Percentiles rank a stretch among this genome's conserved stretches.
These are phyloP conservation scores for Phrynocephalus versicolor DNA, from an alignment of 2,113 vertebrate genomes.

Conservation along the genomic window DNA sequence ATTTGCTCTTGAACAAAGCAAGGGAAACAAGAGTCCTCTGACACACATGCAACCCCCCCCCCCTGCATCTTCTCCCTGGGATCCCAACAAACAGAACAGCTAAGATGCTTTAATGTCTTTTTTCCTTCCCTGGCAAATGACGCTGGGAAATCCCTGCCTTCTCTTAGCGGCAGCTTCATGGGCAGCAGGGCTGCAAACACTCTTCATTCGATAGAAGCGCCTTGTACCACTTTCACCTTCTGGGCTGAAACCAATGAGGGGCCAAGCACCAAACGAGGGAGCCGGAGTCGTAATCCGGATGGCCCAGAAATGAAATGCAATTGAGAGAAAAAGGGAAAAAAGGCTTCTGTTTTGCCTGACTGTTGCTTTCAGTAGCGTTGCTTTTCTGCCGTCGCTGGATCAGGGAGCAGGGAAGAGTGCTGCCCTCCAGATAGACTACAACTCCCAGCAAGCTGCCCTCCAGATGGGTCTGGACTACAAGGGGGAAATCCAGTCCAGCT, in stretches of 20 bases:
- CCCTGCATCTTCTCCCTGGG: not conserved
- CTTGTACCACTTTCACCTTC: not conserved
- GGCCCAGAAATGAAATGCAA: not conserved
- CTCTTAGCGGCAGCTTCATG: not conserved
- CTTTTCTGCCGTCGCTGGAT: not conserved
- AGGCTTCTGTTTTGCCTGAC: not conserved
- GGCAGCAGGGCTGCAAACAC: not conserved
- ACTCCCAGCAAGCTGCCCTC: too few relatives aligned
- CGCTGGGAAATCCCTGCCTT: not conserved
- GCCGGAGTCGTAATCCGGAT: not conserved
- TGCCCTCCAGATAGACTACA: not conserved
- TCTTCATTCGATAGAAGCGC: not conserved
- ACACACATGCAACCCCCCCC: not conserved
- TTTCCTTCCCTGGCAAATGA: not conserved
- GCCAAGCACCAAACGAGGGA: not conserved
- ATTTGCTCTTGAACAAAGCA: not conserved
- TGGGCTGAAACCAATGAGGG: not conserved
- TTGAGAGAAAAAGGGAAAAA: too few relatives aligned
- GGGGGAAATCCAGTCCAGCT: not conserved
- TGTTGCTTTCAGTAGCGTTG: too few relatives aligned
- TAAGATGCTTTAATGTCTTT: not conserved
- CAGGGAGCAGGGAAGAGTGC: not conserved
- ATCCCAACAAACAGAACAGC: not conserved
- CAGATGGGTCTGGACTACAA: not conserved
- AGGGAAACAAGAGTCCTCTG: not conserved